A percentile compares a stretch with the other conserved stretches of the same genome.
These are phyloP conservation scores for Plusia festucae DNA, from an alignment of 2,888 invertebrate species.

Conservation along the genomic window DNA sequence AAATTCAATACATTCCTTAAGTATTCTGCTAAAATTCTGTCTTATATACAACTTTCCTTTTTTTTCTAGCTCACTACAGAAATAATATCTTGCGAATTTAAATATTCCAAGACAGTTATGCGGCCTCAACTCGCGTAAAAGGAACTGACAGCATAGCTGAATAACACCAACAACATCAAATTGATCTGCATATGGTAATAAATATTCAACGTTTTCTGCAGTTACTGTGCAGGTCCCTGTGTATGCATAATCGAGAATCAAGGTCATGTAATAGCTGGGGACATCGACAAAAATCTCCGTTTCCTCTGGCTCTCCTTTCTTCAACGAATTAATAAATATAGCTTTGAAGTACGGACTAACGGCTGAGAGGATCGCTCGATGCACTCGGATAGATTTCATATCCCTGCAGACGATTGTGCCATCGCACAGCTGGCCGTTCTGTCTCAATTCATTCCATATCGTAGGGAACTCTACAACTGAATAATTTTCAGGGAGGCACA, in stretches of 20 bases:
- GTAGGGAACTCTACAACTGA: slow-evolving; percentile 91
- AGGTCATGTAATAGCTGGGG: slow-evolving; percentile 89
- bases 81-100: slow-evolving; percentile 92
- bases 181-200: slow-evolving; percentile 92
- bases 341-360: slow-evolving; percentile 93
- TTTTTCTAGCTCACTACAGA: slow-evolving; percentile 91
- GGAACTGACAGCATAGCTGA: slow-evolving; percentile 91
- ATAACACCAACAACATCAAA: slow-evolving; percentile 93
- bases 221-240: slow-evolving; percentile 91
- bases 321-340: slow-evolving; percentile 91
- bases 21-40: slow-evolving; percentile 90
- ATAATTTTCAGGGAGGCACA: slow-evolving; percentile 90
- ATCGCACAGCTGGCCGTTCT: slow-evolving; percentile 92
- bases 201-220: slow-evolving; percentile 91
- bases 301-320: slow-evolving; percentile 90
- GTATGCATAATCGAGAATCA: slow-evolving; percentile 93
- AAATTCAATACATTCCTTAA: slow-evolving; percentile 91
- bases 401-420: slow-evolving; percentile 91
- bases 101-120: slow-evolving; percentile 93
- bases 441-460: slow-evolving; percentile 92
- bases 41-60: slow-evolving; percentile 89
- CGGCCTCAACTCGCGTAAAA: slow-evolving; percentile 90
- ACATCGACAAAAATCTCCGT: slow-evolving; percentile 90
- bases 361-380: slow-evolving; percentile 92
- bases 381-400: slow-evolving; percentile 90